These are phyloP conservation scores for Prorops nasuta DNA, from an alignment of 1,140 invertebrate genomes.

Conservation along the genomic window DNA sequence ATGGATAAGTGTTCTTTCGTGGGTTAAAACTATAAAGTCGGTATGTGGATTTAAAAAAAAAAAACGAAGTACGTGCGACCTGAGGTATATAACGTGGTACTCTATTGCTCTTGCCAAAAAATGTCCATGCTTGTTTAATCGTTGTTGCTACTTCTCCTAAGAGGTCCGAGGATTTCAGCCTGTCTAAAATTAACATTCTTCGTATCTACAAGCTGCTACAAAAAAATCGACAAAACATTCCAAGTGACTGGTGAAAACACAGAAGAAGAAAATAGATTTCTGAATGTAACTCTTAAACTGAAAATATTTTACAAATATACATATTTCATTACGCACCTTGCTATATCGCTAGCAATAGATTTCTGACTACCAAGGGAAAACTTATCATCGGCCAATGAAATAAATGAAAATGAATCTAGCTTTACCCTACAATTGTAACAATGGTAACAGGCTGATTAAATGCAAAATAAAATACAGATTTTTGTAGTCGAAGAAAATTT, in stretches of 20 bases:
- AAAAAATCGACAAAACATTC: conserved; percentile 3
- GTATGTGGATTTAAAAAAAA: neutral
- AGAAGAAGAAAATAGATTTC: conserved; percentile 1
- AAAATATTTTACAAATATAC: too few relatives aligned
- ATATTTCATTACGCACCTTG: too few relatives aligned
- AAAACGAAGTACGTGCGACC: conserved; percentile 24
- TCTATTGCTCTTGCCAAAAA: conserved; percentile 28
- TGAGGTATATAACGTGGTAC: conserved; percentile 47
- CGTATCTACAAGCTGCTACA: too few relatives aligned
- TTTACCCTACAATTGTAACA: too few relatives aligned
- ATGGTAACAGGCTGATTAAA: too few relatives aligned
- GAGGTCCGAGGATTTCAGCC: neutral
- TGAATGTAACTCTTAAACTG: conserved; percentile 14
- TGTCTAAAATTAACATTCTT: too few relatives aligned
- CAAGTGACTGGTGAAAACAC: conserved; percentile 2
- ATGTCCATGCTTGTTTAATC: neutral
- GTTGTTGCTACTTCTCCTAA: neutral
- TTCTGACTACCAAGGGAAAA: too few relatives aligned
- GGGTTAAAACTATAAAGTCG: neutral
- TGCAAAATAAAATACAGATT: too few relatives aligned
- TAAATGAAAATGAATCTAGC: too few relatives aligned
- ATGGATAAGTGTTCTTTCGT: conserved; percentile 22
- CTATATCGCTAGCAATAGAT: too few relatives aligned
- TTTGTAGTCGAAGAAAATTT: too few relatives aligned
- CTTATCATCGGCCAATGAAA: too few relatives aligned